Percentiles rank a stretch among this genome's conserved stretches.
Conservation (phyloP, 2,113 vertebrate genomes). For the Aplodontia rufa region DNA sequence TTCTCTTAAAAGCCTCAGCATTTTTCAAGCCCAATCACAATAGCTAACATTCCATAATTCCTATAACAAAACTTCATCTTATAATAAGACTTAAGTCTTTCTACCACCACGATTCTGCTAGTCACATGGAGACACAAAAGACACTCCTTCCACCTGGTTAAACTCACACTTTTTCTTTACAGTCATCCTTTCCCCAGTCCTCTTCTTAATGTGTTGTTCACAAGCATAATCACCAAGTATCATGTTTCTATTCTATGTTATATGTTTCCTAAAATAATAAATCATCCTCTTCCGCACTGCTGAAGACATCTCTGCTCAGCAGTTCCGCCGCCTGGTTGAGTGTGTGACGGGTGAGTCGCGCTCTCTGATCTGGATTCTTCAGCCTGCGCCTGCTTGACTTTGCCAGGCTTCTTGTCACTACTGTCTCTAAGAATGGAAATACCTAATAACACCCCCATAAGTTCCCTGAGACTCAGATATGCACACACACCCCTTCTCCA, state of each 20-base stretch:
- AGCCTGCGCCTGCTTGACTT: neutral
- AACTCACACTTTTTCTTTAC: neutral
- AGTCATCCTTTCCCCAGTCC: neutral
- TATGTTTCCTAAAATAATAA: neutral
- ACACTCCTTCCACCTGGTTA: neutral
- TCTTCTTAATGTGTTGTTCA: neutral
- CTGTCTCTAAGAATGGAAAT: neutral
- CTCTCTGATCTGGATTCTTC: neutral
- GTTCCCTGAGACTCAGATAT: neutral
- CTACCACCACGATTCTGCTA: neutral
- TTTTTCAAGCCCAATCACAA: neutral
- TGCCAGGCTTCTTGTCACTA: neutral
- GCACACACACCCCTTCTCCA: rapidly evolving
- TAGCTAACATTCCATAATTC: neutral
- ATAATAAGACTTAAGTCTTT: too few relatives aligned
- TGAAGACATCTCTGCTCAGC: neutral
- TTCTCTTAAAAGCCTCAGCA: neutral
- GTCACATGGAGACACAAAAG: rapidly evolving
- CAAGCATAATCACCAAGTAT: neutral
- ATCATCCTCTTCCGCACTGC: neutral
- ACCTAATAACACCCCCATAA: neutral
- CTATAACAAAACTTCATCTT: neutral
- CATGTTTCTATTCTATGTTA: neutral
- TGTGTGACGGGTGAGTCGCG: neutral
- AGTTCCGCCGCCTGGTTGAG: neutral